Percentiles rank a stretch among this genome's conserved stretches.
Evolutionary conservation across 2,888 invertebrate species (phyloP).

Genomic region (Masnerella sp.): DNA sequence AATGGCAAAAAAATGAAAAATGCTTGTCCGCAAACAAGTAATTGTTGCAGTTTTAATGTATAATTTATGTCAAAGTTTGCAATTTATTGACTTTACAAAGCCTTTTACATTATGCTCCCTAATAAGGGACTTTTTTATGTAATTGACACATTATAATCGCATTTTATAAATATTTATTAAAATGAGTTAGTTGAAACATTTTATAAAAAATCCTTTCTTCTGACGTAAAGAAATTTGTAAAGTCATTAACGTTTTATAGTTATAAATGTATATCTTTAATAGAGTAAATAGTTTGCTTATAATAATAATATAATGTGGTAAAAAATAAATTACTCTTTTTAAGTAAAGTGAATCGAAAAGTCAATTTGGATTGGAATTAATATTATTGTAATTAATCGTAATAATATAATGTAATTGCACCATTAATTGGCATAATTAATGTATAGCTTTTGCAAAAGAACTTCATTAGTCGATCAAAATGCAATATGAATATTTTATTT

Average conservation of each 20-base stretch:
- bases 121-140: constrained; percentile 1
- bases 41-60: not conserved
- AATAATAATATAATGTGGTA: no score
- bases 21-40: not conserved
- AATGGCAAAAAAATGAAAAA: not conserved
- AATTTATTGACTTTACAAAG: not conserved
- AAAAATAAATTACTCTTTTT: no score
- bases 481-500: constrained; percentile 4
- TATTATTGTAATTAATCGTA: no score
- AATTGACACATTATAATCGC: constrained; percentile 13
- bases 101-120: not conserved
- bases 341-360: not conserved
- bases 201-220: not conserved
- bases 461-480: constrained; percentile 4
- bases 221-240: not conserved
- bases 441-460: constrained; percentile 2
- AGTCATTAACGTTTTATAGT: not conserved
- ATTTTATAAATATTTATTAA: not conserved
- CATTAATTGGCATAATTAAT: not conserved
- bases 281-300: no score
- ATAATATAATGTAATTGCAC: no score
- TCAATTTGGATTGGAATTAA: not conserved
- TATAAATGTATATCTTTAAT: no score
- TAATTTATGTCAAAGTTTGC: constrained; percentile 3
- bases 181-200: not conserved